phyloP scores from a whole-genome alignment of 1,140 invertebrate species.

The Diorhabda sublineata region DNA sequence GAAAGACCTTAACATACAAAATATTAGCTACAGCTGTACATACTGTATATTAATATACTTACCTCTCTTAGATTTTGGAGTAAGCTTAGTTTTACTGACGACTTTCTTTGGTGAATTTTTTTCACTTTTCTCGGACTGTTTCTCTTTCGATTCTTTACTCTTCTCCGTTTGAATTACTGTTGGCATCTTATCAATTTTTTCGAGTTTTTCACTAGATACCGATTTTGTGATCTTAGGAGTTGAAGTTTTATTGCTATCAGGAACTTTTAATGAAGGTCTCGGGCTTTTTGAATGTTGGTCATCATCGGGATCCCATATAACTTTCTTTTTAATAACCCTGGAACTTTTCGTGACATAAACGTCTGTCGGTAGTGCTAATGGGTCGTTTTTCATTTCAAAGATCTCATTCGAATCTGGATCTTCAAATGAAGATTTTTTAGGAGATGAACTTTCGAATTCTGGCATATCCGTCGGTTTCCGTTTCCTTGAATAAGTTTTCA shows the following conservation, averaged over 20 bases:
- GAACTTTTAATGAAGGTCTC: slow-evolving; percentile 8
- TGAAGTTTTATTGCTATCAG: background rate
- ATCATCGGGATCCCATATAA: slow-evolving; percentile 66
- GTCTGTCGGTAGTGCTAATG: slow-evolving; percentile 15
- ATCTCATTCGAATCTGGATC: slow-evolving; percentile 8
- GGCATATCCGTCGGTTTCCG: slow-evolving; percentile 35
- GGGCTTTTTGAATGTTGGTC: slow-evolving; percentile 32
- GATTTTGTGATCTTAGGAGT: slow-evolving; percentile 15
- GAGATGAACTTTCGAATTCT: slow-evolving; percentile 17
- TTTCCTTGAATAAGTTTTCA: slow-evolving; percentile 45
- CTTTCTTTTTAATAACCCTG: slow-evolving; percentile 62
- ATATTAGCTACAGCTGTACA: background rate
- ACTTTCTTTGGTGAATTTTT: background rate
- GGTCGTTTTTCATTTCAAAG: slow-evolving; percentile 19
- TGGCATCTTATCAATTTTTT: slow-evolving; percentile 21
- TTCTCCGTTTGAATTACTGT: background rate
- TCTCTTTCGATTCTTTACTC: slow-evolving; percentile 5
- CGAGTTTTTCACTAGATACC: slow-evolving; percentile 3
- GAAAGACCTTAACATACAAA: slow-evolving; percentile 39
- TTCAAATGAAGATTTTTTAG: slow-evolving; percentile 24
- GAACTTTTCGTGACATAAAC: slow-evolving; percentile 49
- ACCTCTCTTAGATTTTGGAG: slow-evolving; percentile 13
- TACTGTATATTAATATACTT: background rate
- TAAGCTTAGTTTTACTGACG: background rate
- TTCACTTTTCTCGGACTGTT: slow-evolving; percentile 13